Evolutionary conservation across 1,140 invertebrate species (phyloP), one percentile per base, ranked within the genome.

Genomic region (Physella acuta): DNA sequence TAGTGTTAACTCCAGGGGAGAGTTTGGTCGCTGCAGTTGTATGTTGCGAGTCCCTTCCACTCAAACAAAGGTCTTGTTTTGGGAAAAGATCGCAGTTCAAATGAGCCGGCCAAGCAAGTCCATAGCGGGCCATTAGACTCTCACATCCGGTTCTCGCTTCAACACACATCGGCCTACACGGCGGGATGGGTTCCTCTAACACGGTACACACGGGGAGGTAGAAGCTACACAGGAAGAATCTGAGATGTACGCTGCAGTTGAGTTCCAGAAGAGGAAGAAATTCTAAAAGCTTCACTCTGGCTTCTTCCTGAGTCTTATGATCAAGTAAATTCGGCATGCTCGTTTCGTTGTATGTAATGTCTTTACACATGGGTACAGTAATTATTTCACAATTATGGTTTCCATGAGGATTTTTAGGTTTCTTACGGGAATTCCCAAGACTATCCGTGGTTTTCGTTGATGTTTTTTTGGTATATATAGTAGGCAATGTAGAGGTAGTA

Each of bases 191-290:
- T 72, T 88, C 86, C 36, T 96, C 93, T 66, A 98, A 83, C 56
- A 97, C 73, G 14, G 80, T 82, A 75, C 97, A 99, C 0, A 99
- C 91, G 0, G 97, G 97, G 3, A 92, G 93, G 84, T 94, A 99
- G 55, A 99, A 89, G 0, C 94, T 92, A 86, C 97, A 99, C n/a
- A 99, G 85, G 82, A 99, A 99, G 71, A 98, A 92, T 81, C 95
- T 92, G 30, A 98, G 85, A 82, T 98, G 93, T 0, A 92, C 90
- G 73, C 94, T 96, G 84, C 97, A 99, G 73, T 95, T 90, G 2
- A 98, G 90, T 87, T 98, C 97, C 0, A 99, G 91, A 20, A 99
- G 85, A 3, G 96, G 94, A 65, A 92, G 92, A 81, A 94, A 98
- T 79, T 95, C 92, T 81, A 95, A 92, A 0, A 99, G 90, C 77